These are phyloP conservation scores for Passerina amoena DNA, from an alignment of 2,113 vertebrate species.

Conservation along the genomic window DNA sequence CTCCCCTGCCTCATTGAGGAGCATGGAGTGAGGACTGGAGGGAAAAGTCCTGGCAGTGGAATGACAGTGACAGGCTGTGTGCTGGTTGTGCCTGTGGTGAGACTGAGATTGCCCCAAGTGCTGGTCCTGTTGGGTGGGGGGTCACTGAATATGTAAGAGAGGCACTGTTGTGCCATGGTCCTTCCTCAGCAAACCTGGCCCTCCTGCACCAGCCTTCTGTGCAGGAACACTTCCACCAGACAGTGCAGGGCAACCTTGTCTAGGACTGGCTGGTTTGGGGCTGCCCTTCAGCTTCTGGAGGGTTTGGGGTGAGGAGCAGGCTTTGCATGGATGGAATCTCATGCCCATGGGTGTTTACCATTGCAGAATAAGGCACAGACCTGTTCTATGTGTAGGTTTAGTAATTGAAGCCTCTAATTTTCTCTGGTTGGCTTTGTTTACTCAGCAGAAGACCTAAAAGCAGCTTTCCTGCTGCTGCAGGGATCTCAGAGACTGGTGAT, in stretches of 20 bases:
- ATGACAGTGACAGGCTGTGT: not conserved
- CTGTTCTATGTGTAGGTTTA: not conserved
- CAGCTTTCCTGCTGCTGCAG: conserved; percentile 3
- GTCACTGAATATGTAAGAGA: not conserved
- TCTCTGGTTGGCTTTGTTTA: conserved; percentile 23
- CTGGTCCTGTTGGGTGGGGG: not conserved
- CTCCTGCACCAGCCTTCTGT: not conserved
- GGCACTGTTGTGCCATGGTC: not conserved
- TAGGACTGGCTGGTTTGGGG: not conserved
- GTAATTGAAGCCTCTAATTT: not conserved
- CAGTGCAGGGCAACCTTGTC: not conserved
- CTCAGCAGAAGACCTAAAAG: conserved; percentile 20
- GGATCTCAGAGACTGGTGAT: not conserved
- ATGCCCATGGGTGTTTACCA: not conserved
- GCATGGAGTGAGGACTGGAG: not conserved
- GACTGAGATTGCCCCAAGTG: not conserved
- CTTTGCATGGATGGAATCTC: not conserved
- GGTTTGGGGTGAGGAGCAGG: not conserved
- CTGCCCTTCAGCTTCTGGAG: not conserved
- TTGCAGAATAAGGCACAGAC: not conserved
- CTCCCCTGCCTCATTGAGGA: not conserved
- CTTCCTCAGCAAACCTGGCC: not conserved
- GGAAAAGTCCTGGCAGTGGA: not conserved
- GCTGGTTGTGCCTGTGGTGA: not conserved
- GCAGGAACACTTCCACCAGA: not conserved